Conservation (phyloP, 2,888 invertebrate species). For the Synergus umbraculus region DNA sequence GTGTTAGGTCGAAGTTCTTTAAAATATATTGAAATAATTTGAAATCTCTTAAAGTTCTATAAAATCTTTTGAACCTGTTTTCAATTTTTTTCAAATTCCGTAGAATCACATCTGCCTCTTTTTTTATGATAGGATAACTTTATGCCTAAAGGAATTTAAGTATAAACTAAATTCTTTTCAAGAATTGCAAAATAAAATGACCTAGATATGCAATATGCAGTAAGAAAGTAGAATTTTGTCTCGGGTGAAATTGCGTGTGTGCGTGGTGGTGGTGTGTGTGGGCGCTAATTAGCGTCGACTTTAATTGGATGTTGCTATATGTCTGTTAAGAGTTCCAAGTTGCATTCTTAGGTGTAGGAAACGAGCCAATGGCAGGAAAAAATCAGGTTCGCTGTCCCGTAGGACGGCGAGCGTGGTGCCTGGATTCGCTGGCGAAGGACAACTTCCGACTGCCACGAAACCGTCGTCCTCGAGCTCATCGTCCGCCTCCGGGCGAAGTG, state of each 20-base stretch:
- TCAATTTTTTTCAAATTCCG: no score
- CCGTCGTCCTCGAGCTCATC: slow-evolving; percentile 73
- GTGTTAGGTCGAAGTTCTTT: no score
- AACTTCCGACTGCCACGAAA: slow-evolving; percentile 63
- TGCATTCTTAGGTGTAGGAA: slow-evolving; percentile 72
- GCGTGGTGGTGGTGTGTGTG: slow-evolving; percentile 7
- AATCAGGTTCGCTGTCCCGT: slow-evolving; percentile 73
- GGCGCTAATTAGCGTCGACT: slow-evolving; percentile 27
- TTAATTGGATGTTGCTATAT: slow-evolving; percentile 28
- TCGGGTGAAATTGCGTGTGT: slow-evolving; percentile 10
- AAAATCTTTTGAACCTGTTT: no score
- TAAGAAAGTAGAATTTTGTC: slow-evolving; percentile 12
- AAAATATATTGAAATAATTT: no score
- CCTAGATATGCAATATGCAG: neutral
- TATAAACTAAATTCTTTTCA: no score
- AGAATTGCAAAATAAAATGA: neutral
- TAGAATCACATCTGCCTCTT: no score
- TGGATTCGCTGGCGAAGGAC: slow-evolving; percentile 65
- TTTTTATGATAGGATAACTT: no score
- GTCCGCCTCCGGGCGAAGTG: slow-evolving; percentile 74
- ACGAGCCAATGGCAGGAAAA: slow-evolving; percentile 74
- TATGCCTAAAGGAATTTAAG: no score
- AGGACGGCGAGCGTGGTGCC: slow-evolving; percentile 74
- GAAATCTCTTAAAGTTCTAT: no score
- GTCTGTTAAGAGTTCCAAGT: slow-evolving; percentile 67